Conservation (phyloP, 1,140 invertebrate genomes). For the Camponotus floridanus region DNA sequence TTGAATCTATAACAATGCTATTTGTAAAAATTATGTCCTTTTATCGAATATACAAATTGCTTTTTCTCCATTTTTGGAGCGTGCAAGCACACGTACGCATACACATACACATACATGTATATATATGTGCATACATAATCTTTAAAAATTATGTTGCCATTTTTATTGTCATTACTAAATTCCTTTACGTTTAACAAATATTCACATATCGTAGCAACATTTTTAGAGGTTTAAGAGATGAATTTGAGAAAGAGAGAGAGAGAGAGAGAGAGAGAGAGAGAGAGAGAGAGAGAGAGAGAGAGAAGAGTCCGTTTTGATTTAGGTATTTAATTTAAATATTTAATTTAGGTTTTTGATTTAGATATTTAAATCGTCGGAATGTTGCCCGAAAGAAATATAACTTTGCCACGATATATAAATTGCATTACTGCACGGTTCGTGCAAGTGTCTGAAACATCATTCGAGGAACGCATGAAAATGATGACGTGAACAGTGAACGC, state of each 20-base stretch:
- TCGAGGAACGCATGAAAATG: neutral
- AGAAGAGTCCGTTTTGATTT: too few species aligned
- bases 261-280: too few species aligned
- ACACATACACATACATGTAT: too few species aligned
- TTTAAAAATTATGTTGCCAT: neutral
- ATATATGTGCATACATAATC: too few species aligned
- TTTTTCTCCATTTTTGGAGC: neutral
- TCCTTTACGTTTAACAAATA: neutral
- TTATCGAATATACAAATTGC: neutral
- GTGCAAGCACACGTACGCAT: too few species aligned
- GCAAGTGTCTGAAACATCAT: neutral
- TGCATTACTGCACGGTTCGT: neutral
- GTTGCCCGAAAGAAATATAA: neutral
- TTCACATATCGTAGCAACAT: neutral
- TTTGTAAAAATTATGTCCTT: neutral
- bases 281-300: too few species aligned
- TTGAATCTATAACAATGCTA: neutral
- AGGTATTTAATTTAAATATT: too few species aligned
- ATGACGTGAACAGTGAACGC: neutral
- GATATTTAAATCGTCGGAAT: too few species aligned
- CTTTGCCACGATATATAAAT: neutral
- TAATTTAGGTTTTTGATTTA: too few species aligned
- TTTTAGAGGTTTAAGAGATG: neutral
- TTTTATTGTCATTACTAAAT: slow-evolving; percentile 2
- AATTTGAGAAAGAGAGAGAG: neutral